A percentile compares a stretch with the other conserved stretches of the same genome.
These are phyloP conservation scores for Pycnonotus jocosus DNA, from an alignment of 2,113 vertebrate genomes.

Conservation along the genomic window DNA sequence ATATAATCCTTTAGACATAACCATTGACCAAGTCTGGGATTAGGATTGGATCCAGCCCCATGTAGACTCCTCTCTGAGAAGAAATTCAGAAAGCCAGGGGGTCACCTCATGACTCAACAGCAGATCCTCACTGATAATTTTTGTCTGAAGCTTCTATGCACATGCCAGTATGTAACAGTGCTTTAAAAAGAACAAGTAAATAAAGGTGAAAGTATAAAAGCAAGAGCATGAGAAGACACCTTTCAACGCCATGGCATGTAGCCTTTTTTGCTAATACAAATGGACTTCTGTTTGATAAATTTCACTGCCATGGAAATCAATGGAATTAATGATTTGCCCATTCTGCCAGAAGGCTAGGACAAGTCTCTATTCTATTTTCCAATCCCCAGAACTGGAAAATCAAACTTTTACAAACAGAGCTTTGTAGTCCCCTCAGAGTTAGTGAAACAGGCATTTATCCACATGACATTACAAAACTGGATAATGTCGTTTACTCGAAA, in stretches of 20 bases:
- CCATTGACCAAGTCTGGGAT: not conserved
- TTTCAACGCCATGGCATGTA: not conserved
- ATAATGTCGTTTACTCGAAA: not conserved
- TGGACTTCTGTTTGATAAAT: conserved; percentile 53
- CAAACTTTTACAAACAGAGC: conserved; percentile 28
- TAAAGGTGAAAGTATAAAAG: not conserved
- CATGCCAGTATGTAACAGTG: not conserved
- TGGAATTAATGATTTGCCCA: conserved; percentile 65
- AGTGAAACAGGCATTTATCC: conserved; percentile 5
- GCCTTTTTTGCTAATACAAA: conserved; percentile 44
- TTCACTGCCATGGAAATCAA: conserved; percentile 34
- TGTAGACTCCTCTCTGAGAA: not conserved
- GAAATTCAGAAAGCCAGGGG: not conserved
- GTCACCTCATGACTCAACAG: not conserved
- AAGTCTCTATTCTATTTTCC: conserved; percentile 57
- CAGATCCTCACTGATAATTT: not conserved
- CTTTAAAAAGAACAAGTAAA: not conserved
- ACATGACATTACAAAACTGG: not conserved
- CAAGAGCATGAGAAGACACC: not conserved
- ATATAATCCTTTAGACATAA: not conserved
- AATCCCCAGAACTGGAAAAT: conserved; percentile 43
- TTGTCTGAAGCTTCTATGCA: not conserved
- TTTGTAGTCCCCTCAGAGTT: conserved; percentile 9
- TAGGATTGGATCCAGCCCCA: not conserved
- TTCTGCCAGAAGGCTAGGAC: conserved; percentile 48